Evolutionary conservation across 1,140 invertebrate species (phyloP).

Genomic region (Wiebesia pumilae): DNA sequence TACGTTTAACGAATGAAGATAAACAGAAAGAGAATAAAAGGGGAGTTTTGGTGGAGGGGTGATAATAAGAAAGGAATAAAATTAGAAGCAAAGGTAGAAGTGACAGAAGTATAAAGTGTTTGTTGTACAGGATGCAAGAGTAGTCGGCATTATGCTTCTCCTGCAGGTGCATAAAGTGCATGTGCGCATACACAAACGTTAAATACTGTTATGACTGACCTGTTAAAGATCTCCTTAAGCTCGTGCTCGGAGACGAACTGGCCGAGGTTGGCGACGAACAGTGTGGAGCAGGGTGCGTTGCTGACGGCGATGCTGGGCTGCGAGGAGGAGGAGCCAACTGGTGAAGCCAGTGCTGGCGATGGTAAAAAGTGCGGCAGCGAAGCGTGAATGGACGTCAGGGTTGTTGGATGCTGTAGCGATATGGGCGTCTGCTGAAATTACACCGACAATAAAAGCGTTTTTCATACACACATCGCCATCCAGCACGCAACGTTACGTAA

Average conservation of each 20-base stretch:
- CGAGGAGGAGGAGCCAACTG: slow-evolving; percentile 87
- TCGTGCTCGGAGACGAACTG: slow-evolving; percentile 97
- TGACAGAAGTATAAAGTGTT: neutral
- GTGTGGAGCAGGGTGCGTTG: slow-evolving; percentile 94
- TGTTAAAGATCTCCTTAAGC: slow-evolving; percentile 97
- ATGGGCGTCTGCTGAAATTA: slow-evolving; percentile 76
- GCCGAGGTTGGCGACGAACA: slow-evolving; percentile 97
- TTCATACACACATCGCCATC: neutral
- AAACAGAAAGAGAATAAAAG: neutral
- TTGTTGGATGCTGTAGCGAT: slow-evolving; percentile 86
- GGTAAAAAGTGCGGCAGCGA: slow-evolving; percentile 86
- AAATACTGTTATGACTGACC: slow-evolving; percentile 78
- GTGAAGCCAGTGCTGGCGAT: slow-evolving; percentile 89
- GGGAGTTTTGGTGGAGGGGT: neutral
- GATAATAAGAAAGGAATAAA: neutral
- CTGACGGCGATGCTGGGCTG: slow-evolving; percentile 79
- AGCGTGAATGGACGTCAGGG: slow-evolving; percentile 87
- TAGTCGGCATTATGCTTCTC: neutral
- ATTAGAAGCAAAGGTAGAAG: neutral
- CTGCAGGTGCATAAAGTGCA: neutral
- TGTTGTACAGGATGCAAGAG: neutral
- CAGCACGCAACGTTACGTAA: neutral
- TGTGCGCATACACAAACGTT: neutral
- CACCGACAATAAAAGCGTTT: neutral
- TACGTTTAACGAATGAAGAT: neutral